A percentile compares a stretch with the other conserved stretches of the same genome.
Conservation (phyloP, 2,797 vertebrate species). For the Takifugu ocellatus region DNA sequence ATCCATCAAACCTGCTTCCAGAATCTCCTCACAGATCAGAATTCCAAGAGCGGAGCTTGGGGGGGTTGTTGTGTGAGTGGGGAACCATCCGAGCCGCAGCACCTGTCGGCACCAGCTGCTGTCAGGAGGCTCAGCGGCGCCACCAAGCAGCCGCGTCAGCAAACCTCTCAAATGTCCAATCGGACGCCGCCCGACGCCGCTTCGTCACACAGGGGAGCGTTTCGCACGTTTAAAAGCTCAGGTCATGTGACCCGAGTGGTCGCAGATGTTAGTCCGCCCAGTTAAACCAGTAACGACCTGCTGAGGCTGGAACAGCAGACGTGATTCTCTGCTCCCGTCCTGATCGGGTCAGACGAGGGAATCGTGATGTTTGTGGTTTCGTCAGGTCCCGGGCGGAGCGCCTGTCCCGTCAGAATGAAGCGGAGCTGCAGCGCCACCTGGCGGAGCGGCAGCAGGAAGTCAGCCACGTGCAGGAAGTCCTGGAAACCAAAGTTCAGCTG, state of each 20-base stretch:
- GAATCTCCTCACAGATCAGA: conserved; percentile 29
- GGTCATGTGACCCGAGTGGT: too few relatives aligned
- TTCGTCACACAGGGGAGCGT: too few relatives aligned
- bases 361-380: background rate
- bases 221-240: too few relatives aligned
- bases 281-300: too few relatives aligned
- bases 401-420: conserved; percentile 79
- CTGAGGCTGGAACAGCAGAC: too few relatives aligned
- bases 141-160: too few relatives aligned
- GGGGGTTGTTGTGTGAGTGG: conserved; percentile 12
- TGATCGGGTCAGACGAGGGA: too few relatives aligned
- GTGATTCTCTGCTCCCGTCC: too few relatives aligned
- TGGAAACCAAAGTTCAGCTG: conserved; percentile 84
- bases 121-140: too few relatives aligned
- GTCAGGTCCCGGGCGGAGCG: conserved; percentile 75
- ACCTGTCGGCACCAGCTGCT: conserved; percentile 45
- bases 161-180: too few relatives aligned
- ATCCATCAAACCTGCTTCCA: conserved; percentile 23
- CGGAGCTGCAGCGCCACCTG: conserved; percentile 73
- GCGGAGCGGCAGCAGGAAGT: conserved; percentile 82
- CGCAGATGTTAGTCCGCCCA: too few relatives aligned
- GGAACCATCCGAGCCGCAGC: conserved; percentile 25
- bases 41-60: conserved; percentile 10
- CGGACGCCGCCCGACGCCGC: too few relatives aligned
- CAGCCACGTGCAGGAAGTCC: conserved; percentile 78